phyloP scores from a whole-genome alignment of 2,888 invertebrate genomes.

The Hirudinaria manillensis region DNA sequence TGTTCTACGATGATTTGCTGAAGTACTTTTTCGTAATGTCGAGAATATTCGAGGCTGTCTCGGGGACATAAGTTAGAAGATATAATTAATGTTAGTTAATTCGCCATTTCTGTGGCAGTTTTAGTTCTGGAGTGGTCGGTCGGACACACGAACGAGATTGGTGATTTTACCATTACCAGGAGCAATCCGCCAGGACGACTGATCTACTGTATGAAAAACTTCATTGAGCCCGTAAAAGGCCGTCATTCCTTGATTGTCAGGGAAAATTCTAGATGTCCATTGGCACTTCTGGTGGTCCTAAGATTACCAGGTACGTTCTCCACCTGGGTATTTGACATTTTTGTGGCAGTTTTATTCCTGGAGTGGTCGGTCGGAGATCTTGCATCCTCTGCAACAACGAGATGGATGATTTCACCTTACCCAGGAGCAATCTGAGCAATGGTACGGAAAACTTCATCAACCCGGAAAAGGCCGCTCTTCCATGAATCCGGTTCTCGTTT shows the following conservation, averaged over 20 bases:
- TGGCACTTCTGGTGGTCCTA: slow-evolving; percentile 84
- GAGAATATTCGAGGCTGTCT: no score
- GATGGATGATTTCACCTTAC: slow-evolving; percentile 35
- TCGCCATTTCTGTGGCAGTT: slow-evolving; percentile 24
- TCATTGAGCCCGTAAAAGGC: slow-evolving; percentile 72
- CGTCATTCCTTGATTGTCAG: slow-evolving; percentile 73
- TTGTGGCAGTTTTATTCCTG: slow-evolving; percentile 61
- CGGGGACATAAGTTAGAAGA: no score
- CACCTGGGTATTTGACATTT: no score
- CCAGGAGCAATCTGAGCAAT: slow-evolving; percentile 61
- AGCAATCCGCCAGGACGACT: slow-evolving; percentile 48
- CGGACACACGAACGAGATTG: slow-evolving; percentile 38
- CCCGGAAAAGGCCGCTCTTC: slow-evolving; percentile 81
- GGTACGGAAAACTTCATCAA: slow-evolving; percentile 75
- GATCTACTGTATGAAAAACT: slow-evolving; percentile 77
- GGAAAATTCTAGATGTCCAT: slow-evolving; percentile 65
- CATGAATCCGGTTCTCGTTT: slow-evolving; percentile 77
- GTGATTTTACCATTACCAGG: slow-evolving; percentile 35
- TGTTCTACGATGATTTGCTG: no score
- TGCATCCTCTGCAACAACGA: slow-evolving; percentile 61
- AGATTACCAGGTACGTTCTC: no score
- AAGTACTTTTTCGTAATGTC: no score
- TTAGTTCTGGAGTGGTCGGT: slow-evolving; percentile 63
- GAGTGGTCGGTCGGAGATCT: slow-evolving; percentile 51
- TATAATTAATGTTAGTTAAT: no score